A percentile compares a stretch with the other conserved stretches of the same genome.
Evolutionary conservation across 1,140 invertebrate genomes (phyloP).

Genomic region (Nomia melanderi): DNA sequence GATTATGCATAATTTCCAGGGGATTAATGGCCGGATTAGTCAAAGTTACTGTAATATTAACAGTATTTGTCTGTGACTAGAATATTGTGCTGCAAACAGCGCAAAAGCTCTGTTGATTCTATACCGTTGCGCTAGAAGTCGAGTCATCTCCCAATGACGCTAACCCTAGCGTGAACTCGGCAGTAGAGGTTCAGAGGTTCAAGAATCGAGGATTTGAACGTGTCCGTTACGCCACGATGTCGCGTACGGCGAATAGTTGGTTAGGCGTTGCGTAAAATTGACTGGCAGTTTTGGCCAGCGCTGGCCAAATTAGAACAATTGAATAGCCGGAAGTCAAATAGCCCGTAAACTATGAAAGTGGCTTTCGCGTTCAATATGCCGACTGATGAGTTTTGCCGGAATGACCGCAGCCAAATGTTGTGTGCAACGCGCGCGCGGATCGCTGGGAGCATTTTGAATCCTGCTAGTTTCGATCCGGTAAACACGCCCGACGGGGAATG

Average conservation of each 20-base stretch:
- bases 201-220: conserved; percentile 13
- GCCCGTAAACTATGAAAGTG: conserved; percentile 7
- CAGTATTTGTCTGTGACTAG: no score
- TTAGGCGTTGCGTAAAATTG: conserved; percentile 3
- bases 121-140: no score
- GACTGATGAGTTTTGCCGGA: neutral
- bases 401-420: neutral
- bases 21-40: no score
- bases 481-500: neutral
- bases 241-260: neutral
- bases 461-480: neutral
- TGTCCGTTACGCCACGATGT: neutral
- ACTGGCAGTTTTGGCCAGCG: neutral
- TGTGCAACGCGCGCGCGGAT: neutral
- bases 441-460: neutral
- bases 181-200: conserved; percentile 6
- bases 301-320: neutral
- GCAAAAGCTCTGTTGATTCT: no score
- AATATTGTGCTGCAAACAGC: no score
- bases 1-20: no score
- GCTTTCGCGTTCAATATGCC: neutral
- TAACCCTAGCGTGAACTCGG: no score
- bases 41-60: no score
- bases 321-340: neutral
- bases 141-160: no score